Evolutionary conservation across 1,140 invertebrate genomes (phyloP), one percentile per base, ranked within the genome.

Genomic region (Hycleus phaleratus): DNA sequence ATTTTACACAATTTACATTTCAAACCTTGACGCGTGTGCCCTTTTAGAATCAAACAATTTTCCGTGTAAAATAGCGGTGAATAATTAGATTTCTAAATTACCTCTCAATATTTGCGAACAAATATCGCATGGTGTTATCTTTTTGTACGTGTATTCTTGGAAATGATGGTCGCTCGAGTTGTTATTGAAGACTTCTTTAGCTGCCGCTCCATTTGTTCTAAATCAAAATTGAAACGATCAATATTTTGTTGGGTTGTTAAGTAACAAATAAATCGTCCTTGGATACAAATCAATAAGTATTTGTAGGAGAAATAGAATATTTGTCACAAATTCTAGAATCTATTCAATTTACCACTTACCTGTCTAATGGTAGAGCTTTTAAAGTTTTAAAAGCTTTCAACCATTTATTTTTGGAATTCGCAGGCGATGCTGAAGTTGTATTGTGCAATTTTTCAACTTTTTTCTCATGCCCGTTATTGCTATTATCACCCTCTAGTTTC

Each of bases 401-500:
- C 95, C 95, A 97, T 82, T 97, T 96, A 71, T 89, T 93, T 79
- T 96, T 96, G 83, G 96, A 96, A 68, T 88, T 90, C 69, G 86
- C 90, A 51, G 87, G 87, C 53, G 87, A 93, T 44, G 87, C 83
- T 43, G 88, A 86, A 2, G 90, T 92, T 75, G 93, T 82, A 80
- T 94, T 94, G 44, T 91, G 82, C 32, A 32, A 4, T 7, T 32
- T 32, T 32, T 32, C 32, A 2, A 7, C 4, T 32, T 32, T 32
- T 32, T 7, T 32, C 4, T 32, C 32, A 32, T 32, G 32, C 4
- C 32, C 32, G 74, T 91, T 90, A 66, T 81, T 72, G 66, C 86
- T 83, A 76, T 82, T 70, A 78, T 82, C 77, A 86, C 88, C 50
- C 81, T 84, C 62, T 83, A 73, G 51, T 65, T 74, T 74, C 54